These are phyloP conservation scores for Planococcus citri DNA, from an alignment of 1,140 invertebrate genomes.

Conservation along the genomic window DNA sequence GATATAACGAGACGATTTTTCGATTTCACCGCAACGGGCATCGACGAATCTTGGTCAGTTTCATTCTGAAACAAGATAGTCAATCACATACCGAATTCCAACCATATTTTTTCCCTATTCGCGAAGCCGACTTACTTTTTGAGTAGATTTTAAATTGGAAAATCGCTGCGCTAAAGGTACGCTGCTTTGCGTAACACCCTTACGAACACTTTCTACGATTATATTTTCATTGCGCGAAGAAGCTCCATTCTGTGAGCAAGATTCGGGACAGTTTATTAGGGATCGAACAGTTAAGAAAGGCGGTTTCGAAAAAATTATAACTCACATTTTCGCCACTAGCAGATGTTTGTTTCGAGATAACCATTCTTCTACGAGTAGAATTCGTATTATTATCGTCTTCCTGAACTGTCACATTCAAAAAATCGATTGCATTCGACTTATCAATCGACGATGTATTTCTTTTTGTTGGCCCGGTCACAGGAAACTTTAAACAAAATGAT, in stretches of 20 bases:
- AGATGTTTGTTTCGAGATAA: not conserved
- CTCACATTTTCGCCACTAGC: too few species aligned
- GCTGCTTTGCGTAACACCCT: slow-evolving; percentile 10
- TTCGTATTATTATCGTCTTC: not conserved
- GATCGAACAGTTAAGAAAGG: too few species aligned
- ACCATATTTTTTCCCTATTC: too few species aligned
- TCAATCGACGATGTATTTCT: not conserved
- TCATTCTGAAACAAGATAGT: too few species aligned
- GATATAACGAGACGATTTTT: too few species aligned
- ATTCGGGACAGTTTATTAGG: too few species aligned
- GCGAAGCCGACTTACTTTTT: not conserved
- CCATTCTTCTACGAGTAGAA: not conserved
- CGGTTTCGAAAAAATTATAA: too few species aligned
- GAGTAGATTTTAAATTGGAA: not conserved
- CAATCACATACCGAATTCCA: too few species aligned
- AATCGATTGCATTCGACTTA: not conserved
- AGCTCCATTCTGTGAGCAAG: too few species aligned
- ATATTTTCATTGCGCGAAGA: not conserved
- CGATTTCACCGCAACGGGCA: too few species aligned
- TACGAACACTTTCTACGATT: slow-evolving; percentile 11
- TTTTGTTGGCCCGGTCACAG: not conserved
- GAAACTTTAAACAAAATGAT: not conserved
- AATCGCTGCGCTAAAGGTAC: not conserved
- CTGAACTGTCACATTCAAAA: not conserved
- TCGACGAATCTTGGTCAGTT: too few species aligned